Evolutionary conservation across 1,140 invertebrate genomes (phyloP).

Genomic region (Uloborus diversus): DNA sequence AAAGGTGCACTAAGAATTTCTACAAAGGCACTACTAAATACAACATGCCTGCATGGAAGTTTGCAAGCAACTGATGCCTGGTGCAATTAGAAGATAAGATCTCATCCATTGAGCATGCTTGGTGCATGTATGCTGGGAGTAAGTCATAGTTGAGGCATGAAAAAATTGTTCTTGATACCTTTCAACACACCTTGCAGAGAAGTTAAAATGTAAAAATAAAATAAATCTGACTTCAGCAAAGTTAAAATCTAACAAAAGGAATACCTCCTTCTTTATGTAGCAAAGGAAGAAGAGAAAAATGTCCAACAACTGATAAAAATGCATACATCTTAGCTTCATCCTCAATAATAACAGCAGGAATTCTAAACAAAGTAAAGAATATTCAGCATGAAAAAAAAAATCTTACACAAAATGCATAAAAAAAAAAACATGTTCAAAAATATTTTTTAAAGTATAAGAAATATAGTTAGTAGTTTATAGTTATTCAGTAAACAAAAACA

Average conservation of each 20-base stretch:
- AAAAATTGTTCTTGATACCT: not conserved
- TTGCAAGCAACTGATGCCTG: not conserved
- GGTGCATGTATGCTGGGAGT: too few species aligned
- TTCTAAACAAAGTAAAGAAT: slow-evolving; percentile 72
- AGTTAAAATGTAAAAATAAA: not conserved
- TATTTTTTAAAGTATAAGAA: too few species aligned
- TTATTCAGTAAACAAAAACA: too few species aligned
- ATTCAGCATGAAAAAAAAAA: too few species aligned
- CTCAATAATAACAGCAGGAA: slow-evolving; percentile 74
- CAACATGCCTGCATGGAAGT: not conserved
- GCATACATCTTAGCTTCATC: slow-evolving; percentile 78
- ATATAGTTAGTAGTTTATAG: too few species aligned
- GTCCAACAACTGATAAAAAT: slow-evolving; percentile 77
- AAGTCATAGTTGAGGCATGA: too few species aligned
- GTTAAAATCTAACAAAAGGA: too few species aligned
- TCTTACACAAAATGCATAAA: too few species aligned
- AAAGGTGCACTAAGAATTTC: not conserved
- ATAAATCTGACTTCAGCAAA: too few species aligned
- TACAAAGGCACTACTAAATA: not conserved
- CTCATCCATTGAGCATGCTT: not conserved
- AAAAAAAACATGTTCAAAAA: slow-evolving; percentile 64
- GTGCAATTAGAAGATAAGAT: not conserved
- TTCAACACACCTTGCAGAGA: not conserved
- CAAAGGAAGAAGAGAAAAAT: slow-evolving; percentile 90
- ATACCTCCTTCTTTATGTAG: slow-evolving; percentile 74